Percentiles rank a stretch among this genome's conserved stretches.
These are phyloP conservation scores for Sebastolobus alascanus DNA, from an alignment of 2,797 vertebrate genomes.

Conservation along the genomic window DNA sequence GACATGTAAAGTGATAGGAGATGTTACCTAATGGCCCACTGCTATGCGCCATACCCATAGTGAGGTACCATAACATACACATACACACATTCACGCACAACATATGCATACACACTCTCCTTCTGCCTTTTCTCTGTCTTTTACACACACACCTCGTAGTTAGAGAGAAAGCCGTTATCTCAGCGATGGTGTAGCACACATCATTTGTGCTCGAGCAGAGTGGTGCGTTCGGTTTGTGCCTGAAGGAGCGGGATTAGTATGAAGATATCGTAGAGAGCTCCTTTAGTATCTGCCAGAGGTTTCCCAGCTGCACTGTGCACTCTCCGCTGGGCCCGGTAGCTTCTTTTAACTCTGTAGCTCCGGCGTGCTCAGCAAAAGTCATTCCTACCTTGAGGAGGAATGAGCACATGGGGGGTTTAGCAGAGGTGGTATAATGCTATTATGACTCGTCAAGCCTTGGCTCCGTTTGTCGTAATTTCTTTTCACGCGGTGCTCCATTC, in stretches of 20 bases:
- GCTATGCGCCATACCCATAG: neutral
- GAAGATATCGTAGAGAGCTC: conserved; percentile 39
- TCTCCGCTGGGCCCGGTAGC: conserved; percentile 25
- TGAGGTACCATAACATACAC: neutral
- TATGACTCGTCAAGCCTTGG: conserved; percentile 49
- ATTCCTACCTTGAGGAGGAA: conserved; percentile 55
- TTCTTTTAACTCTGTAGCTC: conserved; percentile 42
- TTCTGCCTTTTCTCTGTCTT: conserved; percentile 24
- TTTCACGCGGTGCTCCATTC: conserved; percentile 50
- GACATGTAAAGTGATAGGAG: neutral
- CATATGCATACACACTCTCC: neutral
- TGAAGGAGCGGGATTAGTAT: conserved; percentile 55
- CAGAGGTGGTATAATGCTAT: conserved; percentile 58
- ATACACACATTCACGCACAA: neutral
- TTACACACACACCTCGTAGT: neutral
- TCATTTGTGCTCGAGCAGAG: conserved; percentile 26
- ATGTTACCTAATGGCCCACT: neutral
- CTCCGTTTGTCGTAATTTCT: conserved; percentile 50
- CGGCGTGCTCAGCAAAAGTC: conserved; percentile 57
- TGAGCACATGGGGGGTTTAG: conserved; percentile 35
- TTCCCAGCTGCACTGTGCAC: conserved; percentile 30
- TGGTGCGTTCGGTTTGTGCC: conserved; percentile 23
- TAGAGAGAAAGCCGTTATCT: conserved; percentile 31
- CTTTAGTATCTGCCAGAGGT: conserved; percentile 53
- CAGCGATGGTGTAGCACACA: conserved; percentile 7